Conservation (phyloP, 2,888 invertebrate genomes). For the Ophion ellenae region DNA sequence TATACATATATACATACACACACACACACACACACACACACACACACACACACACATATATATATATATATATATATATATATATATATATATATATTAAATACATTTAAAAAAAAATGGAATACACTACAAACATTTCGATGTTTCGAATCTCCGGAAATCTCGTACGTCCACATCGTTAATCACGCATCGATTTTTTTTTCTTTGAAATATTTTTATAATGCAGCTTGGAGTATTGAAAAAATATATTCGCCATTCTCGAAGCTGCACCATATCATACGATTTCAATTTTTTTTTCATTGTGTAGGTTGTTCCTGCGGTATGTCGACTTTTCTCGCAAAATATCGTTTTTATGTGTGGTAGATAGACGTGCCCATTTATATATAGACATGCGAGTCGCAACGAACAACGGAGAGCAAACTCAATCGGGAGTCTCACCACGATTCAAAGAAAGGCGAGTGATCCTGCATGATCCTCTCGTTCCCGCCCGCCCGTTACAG, state of each 20-base stretch:
- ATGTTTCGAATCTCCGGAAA: neutral
- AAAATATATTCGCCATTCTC: neutral
- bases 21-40: too few relatives aligned
- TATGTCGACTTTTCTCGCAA: neutral
- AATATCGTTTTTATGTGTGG: neutral
- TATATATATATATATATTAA: too few relatives aligned
- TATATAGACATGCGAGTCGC: neutral
- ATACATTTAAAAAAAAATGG: neutral
- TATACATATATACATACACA: too few relatives aligned
- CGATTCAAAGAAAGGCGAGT: conserved; percentile 58
- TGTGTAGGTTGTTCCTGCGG: neutral
- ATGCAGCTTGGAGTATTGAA: neutral
- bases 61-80: too few relatives aligned
- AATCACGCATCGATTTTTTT: neutral
- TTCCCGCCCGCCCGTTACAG: conserved; percentile 38
- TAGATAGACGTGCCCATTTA: neutral
- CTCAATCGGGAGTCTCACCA: conserved; percentile 63
- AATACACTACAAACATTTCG: neutral
- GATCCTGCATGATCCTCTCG: conserved; percentile 53
- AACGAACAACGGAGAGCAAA: conserved; percentile 51
- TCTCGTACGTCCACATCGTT: neutral
- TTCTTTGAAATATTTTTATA: too few relatives aligned
- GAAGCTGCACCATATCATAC: neutral
- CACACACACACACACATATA: too few relatives aligned
- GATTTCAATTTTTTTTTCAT: neutral